Base-by-base conservation (phyloP, 1,140 invertebrate species). In the Homarus americanus region DNA sequence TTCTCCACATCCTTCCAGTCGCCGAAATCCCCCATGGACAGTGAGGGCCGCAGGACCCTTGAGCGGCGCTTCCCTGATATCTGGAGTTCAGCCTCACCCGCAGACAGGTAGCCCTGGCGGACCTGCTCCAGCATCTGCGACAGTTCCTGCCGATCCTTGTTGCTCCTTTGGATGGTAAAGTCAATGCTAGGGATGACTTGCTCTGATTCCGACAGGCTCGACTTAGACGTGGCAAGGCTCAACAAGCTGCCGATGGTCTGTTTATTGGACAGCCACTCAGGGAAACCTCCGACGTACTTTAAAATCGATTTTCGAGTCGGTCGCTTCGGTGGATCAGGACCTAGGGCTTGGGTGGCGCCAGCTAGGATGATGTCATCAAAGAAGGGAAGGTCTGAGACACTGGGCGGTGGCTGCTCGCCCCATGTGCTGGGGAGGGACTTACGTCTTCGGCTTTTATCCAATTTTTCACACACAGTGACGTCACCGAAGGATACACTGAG, bases 401-500 rank as follows among this genome's bases (percentile, higher is more conserved):
- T 58, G 75, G 28, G 24, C 2, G 28, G 75, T 9, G 32, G 34
- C 20, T 49, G 24, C 44, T 15, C 36, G 28, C 20, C 24, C 40
- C 3, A 24, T 40, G 10, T 32, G 17, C 72, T 34, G 15, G 36
- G 36, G 10, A 40, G 36, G 1, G 17, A 76, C 73, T 76, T 38
- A 5, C 40, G 73, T 40, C 40, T 41, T n/a, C 5, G 40, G 36
- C 32, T 0, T 0, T 9, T 58, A 17, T 32, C 34, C 84, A 76
- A 15, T 10, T n/a, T 24, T 12, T n/a, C 84, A 69, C 85, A 87
- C 32, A 87, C 85, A 12, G 85, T 87, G 2, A 87, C 75, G 40
- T 87, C 85, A 10, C 85, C 85, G 85, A 87, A 87, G 20, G 85
- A 87, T 5, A 87, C 85, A n/a, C 85, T 87, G 3, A 87, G 75